Percentiles rank a stretch among this genome's conserved stretches.
phyloP scores from a whole-genome alignment of 2,113 vertebrate species.

The Narcine bancroftii region DNA sequence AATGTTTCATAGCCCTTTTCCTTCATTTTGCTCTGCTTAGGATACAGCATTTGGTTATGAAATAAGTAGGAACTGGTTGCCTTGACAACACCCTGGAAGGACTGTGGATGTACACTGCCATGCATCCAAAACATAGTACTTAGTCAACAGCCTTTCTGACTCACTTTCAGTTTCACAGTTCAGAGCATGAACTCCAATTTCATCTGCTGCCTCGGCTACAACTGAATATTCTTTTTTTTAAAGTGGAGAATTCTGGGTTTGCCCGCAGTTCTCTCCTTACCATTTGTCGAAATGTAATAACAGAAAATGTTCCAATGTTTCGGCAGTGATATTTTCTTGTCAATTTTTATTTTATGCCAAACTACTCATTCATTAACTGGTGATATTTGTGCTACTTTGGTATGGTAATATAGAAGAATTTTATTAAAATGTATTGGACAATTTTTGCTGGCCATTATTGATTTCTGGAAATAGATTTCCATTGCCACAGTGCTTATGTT shows the following conservation, averaged over 20 bases:
- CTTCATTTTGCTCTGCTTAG: background rate
- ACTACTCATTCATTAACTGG: background rate
- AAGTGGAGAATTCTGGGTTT: background rate
- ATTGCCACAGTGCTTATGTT: background rate
- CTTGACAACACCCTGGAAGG: background rate
- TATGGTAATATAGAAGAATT: background rate
- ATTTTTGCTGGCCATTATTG: background rate
- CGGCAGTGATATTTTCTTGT: background rate
- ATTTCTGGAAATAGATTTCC: background rate
- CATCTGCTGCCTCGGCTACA: too few species aligned
- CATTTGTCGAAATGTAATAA: background rate
- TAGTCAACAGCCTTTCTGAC: background rate
- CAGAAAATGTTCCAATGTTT: background rate
- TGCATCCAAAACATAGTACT: background rate
- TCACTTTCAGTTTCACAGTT: background rate
- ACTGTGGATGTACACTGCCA: background rate
- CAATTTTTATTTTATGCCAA: background rate
- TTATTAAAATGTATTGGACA: slow-evolving; percentile 8
- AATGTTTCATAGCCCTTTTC: background rate
- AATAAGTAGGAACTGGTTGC: background rate
- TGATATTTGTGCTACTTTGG: slow-evolving; percentile 2
- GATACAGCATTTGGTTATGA: background rate
- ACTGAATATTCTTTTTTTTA: background rate
- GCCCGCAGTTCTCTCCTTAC: background rate
- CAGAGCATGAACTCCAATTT: background rate